A percentile compares a stretch with the other conserved stretches of the same genome.
Evolutionary conservation across 2,888 invertebrate species (phyloP).

Genomic region (Stenchaetothrips biformis): DNA sequence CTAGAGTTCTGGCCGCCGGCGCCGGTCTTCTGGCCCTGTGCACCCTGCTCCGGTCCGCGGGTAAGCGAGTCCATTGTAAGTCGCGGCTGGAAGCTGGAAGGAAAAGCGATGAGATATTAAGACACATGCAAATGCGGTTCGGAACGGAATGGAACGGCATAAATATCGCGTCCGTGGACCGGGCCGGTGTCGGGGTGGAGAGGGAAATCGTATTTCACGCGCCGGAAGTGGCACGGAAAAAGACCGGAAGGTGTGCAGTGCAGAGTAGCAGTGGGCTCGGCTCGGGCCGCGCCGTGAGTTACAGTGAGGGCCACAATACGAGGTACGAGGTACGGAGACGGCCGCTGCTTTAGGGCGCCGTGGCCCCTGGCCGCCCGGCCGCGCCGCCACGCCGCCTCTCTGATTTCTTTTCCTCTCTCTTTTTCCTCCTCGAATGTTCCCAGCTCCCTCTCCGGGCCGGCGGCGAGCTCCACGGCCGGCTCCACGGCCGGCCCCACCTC

Average conservation of each 20-base stretch:
- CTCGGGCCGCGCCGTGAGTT: neutral
- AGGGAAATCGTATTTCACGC: neutral
- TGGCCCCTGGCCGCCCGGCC: neutral
- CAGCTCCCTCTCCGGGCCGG: neutral
- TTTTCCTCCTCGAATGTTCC: neutral
- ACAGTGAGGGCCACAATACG: slow-evolving; percentile 5
- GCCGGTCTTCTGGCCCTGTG: too few relatives aligned
- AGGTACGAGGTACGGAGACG: neutral
- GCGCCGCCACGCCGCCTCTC: neutral
- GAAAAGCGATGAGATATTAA: neutral
- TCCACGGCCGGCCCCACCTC: too few relatives aligned
- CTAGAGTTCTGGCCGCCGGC: too few relatives aligned
- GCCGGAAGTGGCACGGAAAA: neutral
- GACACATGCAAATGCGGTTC: neutral
- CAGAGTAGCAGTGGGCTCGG: neutral
- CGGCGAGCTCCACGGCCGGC: too few relatives aligned
- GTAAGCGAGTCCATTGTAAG: too few relatives aligned
- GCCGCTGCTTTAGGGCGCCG: neutral
- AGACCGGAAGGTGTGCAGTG: neutral
- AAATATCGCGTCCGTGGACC: too few relatives aligned
- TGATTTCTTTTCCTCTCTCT: neutral
- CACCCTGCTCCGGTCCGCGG: too few relatives aligned
- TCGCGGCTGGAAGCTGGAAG: too few relatives aligned
- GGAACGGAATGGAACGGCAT: too few relatives aligned
- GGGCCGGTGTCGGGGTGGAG: neutral